Conservation (phyloP, 1,140 invertebrate species). For the Rhopalosiphum padi region DNA sequence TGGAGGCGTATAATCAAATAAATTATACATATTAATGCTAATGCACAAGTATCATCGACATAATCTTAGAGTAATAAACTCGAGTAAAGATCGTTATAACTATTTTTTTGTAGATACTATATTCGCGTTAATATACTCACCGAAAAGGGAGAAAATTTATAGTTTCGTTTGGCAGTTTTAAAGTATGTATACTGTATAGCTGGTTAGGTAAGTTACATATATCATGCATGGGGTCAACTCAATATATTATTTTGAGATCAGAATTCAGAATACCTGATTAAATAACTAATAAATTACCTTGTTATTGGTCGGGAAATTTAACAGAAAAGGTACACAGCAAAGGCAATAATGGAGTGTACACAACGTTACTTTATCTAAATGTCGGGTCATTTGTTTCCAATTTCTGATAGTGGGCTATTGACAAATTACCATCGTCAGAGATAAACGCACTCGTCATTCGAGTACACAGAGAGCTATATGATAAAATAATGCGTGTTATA, state of each 20-base stretch:
- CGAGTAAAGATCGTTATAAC: neutral
- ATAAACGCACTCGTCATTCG: neutral
- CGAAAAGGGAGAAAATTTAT: neutral
- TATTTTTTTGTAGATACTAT: neutral
- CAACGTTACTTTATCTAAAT: neutral
- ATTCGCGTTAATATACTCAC: neutral
- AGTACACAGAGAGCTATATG: neutral
- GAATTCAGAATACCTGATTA: neutral
- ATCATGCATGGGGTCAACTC: neutral
- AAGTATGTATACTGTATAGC: neutral
- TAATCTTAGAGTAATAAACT: neutral
- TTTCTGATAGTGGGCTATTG: neutral
- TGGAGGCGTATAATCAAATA: neutral
- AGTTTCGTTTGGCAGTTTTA: neutral
- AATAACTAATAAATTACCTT: neutral
- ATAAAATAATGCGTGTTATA: neutral
- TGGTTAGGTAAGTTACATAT: neutral
- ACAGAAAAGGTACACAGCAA: neutral
- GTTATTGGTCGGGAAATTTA: neutral
- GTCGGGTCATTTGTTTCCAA: conserved; percentile 32
- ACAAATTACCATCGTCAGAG: conserved; percentile 17
- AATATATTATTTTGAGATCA: neutral
- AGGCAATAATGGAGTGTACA: no score
- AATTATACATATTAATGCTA: neutral
- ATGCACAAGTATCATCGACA: neutral